Evolutionary conservation across 2,888 invertebrate species (phyloP), one percentile per base, ranked within the genome.

Genomic region (Cephus nigrinus): DNA sequence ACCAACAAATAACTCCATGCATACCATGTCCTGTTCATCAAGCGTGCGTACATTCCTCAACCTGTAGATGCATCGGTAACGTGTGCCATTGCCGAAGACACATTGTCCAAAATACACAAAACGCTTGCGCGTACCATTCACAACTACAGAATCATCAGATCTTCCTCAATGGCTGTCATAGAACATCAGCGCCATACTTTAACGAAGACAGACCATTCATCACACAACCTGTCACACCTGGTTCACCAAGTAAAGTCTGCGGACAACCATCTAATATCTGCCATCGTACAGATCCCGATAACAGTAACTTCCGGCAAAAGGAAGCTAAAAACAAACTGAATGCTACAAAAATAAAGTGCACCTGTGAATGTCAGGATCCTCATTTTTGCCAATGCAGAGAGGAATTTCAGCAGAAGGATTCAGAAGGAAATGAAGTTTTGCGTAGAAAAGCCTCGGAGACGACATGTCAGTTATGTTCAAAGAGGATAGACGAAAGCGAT

Each of bases 261-360:
- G 71, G 12, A 31, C 32, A 71, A 32, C 0, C 32, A 23, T 71
- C 71, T 11, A 71, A 32, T 15, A 31, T 9, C 32, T 33, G 33
- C 23, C 71, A 32, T 23, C 32, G 23, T 33, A 15, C 71, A 15
- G 74, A 79, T 32, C 74, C 77, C 1, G 68, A 76, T 9, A 82
- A 84, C 40, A 77, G 78, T 36, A 75, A 79, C 33, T 69, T 82
- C 1, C 86, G 86, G 30, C 84, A 87, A 35, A 91, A 91, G 78
- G 90, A 91, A 68, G 82, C 88, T 2, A 90, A 91, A 55, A 91
- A 91, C 83, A 87, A 90, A 72, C 77, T 90, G 76, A 91, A 90
- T 55, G 87, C 88, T 3, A 88, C 84, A 1, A 90, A 88, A 75
- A 85, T 88, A 9, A 90, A 84, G 68, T 80, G 75, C 75, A 75